Conservation (phyloP, 2,888 invertebrate genomes). For the Leucoptera coffeella region DNA sequence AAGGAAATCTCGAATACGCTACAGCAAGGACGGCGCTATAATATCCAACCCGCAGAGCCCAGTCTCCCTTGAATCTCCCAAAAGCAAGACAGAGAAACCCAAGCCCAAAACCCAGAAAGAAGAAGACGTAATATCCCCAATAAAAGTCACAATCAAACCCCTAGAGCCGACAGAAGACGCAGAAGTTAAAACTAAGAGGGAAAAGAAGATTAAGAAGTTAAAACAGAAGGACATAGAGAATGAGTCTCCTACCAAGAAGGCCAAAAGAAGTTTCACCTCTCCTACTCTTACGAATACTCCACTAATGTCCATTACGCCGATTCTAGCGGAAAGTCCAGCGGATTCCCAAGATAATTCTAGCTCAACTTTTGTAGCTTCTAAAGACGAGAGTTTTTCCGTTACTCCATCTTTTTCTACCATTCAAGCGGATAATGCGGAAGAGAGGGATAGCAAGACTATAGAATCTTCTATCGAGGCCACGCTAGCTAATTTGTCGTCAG, state of each 20-base stretch:
- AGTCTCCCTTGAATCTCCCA: slow-evolving; percentile 22
- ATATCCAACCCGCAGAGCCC: slow-evolving; percentile 38
- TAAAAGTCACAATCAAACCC: slow-evolving; percentile 47
- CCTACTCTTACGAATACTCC: slow-evolving; percentile 44
- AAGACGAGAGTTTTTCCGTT: slow-evolving; percentile 20
- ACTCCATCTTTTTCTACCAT: slow-evolving; percentile 41
- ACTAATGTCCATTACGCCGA: slow-evolving; percentile 46
- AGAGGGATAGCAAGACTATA: slow-evolving; percentile 35
- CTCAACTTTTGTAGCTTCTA: slow-evolving; percentile 21
- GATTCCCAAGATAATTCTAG: slow-evolving; percentile 47
- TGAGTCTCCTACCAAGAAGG: slow-evolving; percentile 23
- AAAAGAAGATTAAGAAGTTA: slow-evolving; percentile 32
- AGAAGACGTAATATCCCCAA: slow-evolving; percentile 30
- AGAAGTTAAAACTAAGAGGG: slow-evolving; percentile 25
- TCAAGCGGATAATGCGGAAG: slow-evolving; percentile 20
- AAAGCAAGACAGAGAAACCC: no score
- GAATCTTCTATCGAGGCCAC: slow-evolving; percentile 43
- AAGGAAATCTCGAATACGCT: slow-evolving; percentile 72
- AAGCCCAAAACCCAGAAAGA: slow-evolving; percentile 17
- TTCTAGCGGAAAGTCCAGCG: slow-evolving; percentile 44
- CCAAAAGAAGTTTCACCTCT: slow-evolving; percentile 46
- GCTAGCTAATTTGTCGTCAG: slow-evolving; percentile 37
- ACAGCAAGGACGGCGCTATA: slow-evolving; percentile 66
- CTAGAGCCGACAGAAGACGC: slow-evolving; percentile 37
- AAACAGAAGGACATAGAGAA: slow-evolving; percentile 22